Evolutionary conservation across 2,797 vertebrate species (phyloP), one percentile per base, ranked within the genome.

Genomic region (Silurus lanzhouensis): DNA sequence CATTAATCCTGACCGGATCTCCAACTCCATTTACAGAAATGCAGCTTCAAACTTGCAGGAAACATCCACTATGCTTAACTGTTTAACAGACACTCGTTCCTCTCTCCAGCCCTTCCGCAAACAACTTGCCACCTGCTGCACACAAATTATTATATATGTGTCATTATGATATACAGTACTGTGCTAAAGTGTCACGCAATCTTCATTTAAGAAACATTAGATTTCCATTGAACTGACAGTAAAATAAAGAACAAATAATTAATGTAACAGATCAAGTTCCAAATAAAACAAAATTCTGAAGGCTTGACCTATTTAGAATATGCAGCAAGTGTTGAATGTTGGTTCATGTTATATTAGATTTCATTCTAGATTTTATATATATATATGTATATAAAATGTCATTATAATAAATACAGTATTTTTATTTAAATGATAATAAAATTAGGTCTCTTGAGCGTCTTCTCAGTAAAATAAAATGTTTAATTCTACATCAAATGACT

Each of bases 401-500:
- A 48, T 48, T 48, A 7, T 52, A 52, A 7, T 52, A 52, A 52
- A 52, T 10, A 52, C 48, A 52, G 9, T 9, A 10, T 52, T 52
- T 52, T 52, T 7, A 6, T 1, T 52, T 10, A 52, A 52, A 52
- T 2, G 48, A 52, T 52, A 10, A 46, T 13, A 64, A 15, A 80
- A 14, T 27, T 5, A 25, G 22, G 12, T 64, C 13, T 46, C 17
- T 6, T 8, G 25, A 80, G 22, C 1, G 12, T 63, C 20, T 79
- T 79, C 12, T n/a, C 75, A 61, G 58, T 22, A 15, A 44, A 79
- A 79, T n/a, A 46, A 46, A 38, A n/a, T 46, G 63, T 79, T 48
- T 63, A 64, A 79, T 64, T 64, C 60, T 46, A 64, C 61, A 81
- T 67, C 78, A 66, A 66, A 67, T 66, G 14, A 52, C 14, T 48